phyloP scores from a whole-genome alignment of 2,888 invertebrate species.

The Phania funesta region DNA sequence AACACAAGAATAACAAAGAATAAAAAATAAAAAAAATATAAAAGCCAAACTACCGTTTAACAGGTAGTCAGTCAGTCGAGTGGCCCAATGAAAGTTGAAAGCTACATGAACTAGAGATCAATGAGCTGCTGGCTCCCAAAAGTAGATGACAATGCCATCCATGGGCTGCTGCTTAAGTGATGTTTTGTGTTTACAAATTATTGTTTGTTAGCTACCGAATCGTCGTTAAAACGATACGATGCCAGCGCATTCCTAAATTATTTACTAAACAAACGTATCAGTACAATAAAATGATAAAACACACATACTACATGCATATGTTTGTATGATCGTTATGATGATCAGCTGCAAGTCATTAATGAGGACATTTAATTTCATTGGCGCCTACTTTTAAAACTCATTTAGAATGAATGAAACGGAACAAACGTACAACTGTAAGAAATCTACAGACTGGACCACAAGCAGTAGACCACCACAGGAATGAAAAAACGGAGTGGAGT shows the following conservation, averaged over 20 bases:
- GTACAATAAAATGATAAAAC: slow-evolving; percentile 34
- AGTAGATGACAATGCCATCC: slow-evolving; percentile 9
- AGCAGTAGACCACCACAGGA: slow-evolving; percentile 41
- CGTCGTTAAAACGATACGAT: slow-evolving; percentile 35
- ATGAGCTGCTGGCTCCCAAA: slow-evolving; percentile 1
- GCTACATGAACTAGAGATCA: slow-evolving; percentile 37
- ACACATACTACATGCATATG: not conserved
- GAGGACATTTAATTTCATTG: slow-evolving; percentile 71
- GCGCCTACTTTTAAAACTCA: slow-evolving; percentile 61
- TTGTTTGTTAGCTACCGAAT: slow-evolving; percentile 66
- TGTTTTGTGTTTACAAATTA: slow-evolving; percentile 68
- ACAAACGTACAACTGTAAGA: not conserved
- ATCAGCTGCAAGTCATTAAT: slow-evolving; percentile 68
- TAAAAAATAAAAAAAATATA: not conserved
- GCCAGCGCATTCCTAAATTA: slow-evolving; percentile 48
- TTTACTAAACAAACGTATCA: slow-evolving; percentile 48
- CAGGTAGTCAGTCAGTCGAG: slow-evolving; percentile 41
- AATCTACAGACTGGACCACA: slow-evolving; percentile 1
- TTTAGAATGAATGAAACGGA: too few relatives aligned
- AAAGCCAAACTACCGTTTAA: slow-evolving; percentile 58
- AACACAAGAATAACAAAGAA: slow-evolving; percentile 2
- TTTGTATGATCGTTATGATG: slow-evolving; percentile 30
- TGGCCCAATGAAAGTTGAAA: slow-evolving; percentile 47
- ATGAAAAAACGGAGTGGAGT: not conserved
- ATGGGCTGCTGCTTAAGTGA: slow-evolving; percentile 55